Conservation (phyloP, 2,797 vertebrate genomes). For the Caiman crocodilus region DNA sequence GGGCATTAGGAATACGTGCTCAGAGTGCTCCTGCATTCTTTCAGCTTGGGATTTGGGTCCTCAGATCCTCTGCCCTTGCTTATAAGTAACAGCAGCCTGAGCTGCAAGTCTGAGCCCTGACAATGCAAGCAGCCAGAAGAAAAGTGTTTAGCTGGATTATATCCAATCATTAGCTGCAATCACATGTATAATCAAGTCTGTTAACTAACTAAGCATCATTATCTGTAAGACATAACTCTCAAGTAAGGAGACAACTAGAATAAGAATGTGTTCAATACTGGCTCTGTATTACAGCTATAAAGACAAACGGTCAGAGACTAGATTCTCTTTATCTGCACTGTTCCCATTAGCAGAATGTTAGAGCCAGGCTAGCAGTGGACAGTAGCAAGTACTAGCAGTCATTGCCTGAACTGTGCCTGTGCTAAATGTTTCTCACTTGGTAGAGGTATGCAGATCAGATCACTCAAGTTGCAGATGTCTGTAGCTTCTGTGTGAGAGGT, state of each 20-base stretch:
- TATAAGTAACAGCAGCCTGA: background rate
- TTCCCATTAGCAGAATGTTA: background rate
- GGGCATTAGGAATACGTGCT: background rate
- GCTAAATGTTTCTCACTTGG: background rate
- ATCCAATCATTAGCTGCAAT: constrained; percentile 25
- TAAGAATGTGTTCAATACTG: background rate
- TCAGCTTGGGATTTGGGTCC: background rate
- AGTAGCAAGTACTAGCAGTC: background rate
- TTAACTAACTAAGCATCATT: constrained; percentile 5
- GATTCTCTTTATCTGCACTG: background rate
- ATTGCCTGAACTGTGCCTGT: background rate
- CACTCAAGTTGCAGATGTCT: background rate
- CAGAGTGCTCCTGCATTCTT: rapidly evolving
- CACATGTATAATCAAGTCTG: constrained; percentile 27
- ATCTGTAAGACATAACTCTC: background rate
- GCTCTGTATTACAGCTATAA: background rate
- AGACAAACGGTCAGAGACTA: background rate
- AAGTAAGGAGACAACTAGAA: background rate
- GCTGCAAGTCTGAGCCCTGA: background rate
- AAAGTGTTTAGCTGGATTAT: background rate
- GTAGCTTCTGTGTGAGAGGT: background rate
- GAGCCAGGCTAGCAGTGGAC: background rate
- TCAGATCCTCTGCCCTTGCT: background rate
- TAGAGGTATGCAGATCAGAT: background rate
- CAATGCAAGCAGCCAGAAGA: background rate